These are phyloP conservation scores for Centroberyx gerrardi DNA, from an alignment of 2,797 vertebrate genomes.

Conservation along the genomic window DNA sequence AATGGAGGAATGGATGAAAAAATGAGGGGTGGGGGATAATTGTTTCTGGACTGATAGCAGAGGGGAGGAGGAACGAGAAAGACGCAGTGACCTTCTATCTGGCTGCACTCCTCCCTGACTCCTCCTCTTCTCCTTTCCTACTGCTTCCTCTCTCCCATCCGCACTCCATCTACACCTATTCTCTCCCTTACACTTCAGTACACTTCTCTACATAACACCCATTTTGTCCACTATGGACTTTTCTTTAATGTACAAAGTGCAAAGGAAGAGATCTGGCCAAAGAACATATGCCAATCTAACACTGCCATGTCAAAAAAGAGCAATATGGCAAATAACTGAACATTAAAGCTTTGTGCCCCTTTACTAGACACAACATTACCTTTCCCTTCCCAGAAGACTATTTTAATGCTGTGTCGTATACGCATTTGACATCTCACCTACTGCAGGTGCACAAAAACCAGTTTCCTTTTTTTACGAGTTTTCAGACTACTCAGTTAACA, in stretches of 20 bases:
- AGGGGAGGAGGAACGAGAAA: slow-evolving; percentile 10
- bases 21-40: background rate
- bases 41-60: background rate
- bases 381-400: background rate
- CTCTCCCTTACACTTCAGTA: background rate
- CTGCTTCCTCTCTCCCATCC: slow-evolving; percentile 17
- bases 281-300: slow-evolving; percentile 9
- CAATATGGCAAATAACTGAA: background rate
- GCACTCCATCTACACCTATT: slow-evolving; percentile 3
- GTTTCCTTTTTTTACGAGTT: too few relatives aligned
- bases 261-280: background rate
- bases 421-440: too few relatives aligned
- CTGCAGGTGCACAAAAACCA: too few relatives aligned
- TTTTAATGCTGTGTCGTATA: too few relatives aligned
- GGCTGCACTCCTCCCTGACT: slow-evolving; percentile 35
- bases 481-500: too few relatives aligned
- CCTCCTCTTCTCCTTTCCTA: slow-evolving; percentile 38
- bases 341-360: background rate
- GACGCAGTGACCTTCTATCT: slow-evolving; percentile 46
- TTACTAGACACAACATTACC: background rate
- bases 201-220: slow-evolving; percentile 23
- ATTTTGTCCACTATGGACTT: slow-evolving; percentile 38
- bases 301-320: background rate
- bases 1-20: background rate
- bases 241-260: background rate